phyloP scores from a whole-genome alignment of 2,888 invertebrate genomes.

The Didymodactylos carnosus region DNA sequence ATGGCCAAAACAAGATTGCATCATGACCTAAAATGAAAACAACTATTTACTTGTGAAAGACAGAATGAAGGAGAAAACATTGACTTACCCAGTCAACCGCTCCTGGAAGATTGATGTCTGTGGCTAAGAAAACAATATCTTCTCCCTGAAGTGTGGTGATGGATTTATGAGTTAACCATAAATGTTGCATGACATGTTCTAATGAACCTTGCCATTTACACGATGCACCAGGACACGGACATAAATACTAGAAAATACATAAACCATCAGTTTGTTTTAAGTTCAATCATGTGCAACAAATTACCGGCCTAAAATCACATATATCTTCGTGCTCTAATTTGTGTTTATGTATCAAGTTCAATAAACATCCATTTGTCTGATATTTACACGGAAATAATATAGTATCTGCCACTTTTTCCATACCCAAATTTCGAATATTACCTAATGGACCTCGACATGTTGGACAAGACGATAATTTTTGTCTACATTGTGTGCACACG shows the following conservation, averaged over 20 bases:
- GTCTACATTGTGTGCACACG: conserved; percentile 87
- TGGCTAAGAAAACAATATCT: conserved; percentile 96
- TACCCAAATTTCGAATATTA: conserved; percentile 71
- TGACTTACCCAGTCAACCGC: conserved; percentile 66
- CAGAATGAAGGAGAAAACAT: neutral
- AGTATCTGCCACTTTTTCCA: conserved; percentile 96
- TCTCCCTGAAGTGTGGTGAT: conserved; percentile 82
- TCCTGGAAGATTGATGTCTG: conserved; percentile 94
- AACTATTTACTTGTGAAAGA: neutral
- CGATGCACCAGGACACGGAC: conserved; percentile 43
- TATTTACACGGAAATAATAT: conserved; percentile 98
- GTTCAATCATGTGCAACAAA: too few species aligned
- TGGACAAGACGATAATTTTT: conserved; percentile 87
- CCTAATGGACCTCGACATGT: conserved; percentile 57
- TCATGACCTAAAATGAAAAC: conserved; percentile 47
- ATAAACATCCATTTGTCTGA: conserved; percentile 75
- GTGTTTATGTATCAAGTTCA: conserved; percentile 77
- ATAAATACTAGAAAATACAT: neutral
- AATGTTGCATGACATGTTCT: conserved; percentile 93
- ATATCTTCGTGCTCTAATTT: conserved; percentile 95
- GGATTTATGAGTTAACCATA: conserved; percentile 71
- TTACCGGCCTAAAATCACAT: conserved; percentile 58
- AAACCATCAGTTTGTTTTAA: neutral
- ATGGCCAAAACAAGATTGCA: conserved; percentile 98
- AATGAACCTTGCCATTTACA: conserved; percentile 97